These are phyloP conservation scores for Tenebrosternarchus preto DNA, from an alignment of 2,113 vertebrate species.

Conservation along the genomic window DNA sequence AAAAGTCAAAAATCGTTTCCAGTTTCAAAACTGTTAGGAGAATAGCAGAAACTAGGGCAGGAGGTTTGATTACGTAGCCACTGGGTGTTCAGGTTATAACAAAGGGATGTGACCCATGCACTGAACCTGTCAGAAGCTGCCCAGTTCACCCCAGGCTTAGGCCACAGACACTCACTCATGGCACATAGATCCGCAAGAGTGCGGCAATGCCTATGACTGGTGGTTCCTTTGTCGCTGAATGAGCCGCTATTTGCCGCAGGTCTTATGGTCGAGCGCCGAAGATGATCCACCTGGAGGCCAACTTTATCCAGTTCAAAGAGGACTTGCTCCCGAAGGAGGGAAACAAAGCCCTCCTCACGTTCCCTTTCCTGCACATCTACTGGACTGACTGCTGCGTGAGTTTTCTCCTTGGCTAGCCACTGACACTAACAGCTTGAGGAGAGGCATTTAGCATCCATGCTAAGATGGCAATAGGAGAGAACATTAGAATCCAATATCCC, in stretches of 20 bases:
- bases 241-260: constrained; percentile 65
- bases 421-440: not conserved
- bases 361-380: constrained; percentile 97
- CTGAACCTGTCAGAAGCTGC: constrained; percentile 9
- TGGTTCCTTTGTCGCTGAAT: not conserved
- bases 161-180: not conserved
- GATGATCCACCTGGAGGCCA: constrained; percentile 99
- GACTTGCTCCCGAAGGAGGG: constrained; percentile 96
- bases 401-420: constrained; percentile 50
- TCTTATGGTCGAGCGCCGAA: constrained; percentile 96
- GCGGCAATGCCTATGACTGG: not conserved
- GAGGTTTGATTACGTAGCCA: not conserved
- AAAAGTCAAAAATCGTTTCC: constrained; percentile 21
- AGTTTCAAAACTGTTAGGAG: not conserved
- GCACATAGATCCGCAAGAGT: too few species aligned
- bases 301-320: constrained; percentile 98
- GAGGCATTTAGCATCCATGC: not conserved
- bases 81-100: not conserved
- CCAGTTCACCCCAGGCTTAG: not conserved
- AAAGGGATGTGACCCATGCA: not conserved
- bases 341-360: constrained; percentile 95
- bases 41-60: not conserved
- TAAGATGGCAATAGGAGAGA: too few species aligned
- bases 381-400: constrained; percentile 99
- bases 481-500: not conserved